These are phyloP conservation scores for Apostichopus californicus DNA, from an alignment of 35 echinoderm and acorn worm species.

Conservation along the genomic window DNA sequence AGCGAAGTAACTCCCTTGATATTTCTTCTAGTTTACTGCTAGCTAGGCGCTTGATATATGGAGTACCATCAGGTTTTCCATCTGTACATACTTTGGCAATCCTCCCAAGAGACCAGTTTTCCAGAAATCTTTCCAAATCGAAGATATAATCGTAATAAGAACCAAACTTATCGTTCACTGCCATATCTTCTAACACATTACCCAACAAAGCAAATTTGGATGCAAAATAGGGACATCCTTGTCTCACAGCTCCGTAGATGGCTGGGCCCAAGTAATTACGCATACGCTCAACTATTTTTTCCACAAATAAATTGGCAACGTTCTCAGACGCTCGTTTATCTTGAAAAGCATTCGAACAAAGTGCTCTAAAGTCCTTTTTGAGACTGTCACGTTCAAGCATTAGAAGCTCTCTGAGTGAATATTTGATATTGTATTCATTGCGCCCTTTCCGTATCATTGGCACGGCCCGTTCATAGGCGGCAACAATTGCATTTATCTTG, in stretches of 20 bases:
- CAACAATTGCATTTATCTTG: neutral
- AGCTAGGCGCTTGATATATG: neutral
- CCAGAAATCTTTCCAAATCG: neutral
- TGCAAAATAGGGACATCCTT: neutral
- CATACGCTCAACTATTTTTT: neutral
- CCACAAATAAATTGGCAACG: neutral
- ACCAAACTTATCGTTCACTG: neutral
- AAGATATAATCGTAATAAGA: neutral
- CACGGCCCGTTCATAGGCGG: neutral
- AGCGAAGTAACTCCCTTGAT: neutral
- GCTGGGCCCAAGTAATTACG: neutral
- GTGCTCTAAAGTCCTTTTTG: conserved; percentile 12
- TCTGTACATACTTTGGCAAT: neutral
- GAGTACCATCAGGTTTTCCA: too few species aligned
- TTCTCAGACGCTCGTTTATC: conserved; percentile 19
- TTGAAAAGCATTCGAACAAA: conserved; percentile 15
- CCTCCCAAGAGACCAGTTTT: neutral
- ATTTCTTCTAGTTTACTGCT: neutral
- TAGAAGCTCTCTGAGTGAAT: conserved; percentile 19
- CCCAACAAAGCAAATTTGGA: conserved; percentile 4
- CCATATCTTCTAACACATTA: conserved; percentile 25
- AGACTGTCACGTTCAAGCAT: neutral
- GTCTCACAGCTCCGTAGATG: neutral
- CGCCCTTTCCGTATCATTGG: conserved; percentile 20
- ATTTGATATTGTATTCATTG: neutral